Conservation (phyloP, 2,113 vertebrate species). For the Malaclemys terrapin region DNA sequence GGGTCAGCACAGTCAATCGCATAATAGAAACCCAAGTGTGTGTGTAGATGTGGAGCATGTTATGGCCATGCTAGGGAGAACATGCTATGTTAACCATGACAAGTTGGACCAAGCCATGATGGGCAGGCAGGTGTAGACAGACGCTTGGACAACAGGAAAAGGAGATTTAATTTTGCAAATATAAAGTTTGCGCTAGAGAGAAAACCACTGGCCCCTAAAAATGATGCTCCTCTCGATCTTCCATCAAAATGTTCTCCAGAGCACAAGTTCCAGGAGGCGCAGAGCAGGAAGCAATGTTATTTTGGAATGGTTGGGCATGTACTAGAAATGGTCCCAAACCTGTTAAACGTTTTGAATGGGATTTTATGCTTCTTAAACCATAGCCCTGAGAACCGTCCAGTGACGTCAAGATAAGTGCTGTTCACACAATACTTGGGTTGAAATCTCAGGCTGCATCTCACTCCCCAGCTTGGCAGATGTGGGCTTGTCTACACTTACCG, state of each 20-base stretch:
- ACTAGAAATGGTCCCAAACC: background rate
- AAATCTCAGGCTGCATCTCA: background rate
- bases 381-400: background rate
- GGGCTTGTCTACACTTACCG: background rate
- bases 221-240: background rate
- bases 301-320: background rate
- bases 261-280: background rate
- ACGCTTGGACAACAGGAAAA: background rate
- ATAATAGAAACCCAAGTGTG: background rate
- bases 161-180: background rate
- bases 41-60: background rate
- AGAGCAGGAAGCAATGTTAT: background rate
- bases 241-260: background rate
- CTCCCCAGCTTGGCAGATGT: background rate
- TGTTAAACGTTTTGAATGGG: background rate
- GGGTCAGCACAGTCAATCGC: background rate
- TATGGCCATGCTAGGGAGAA: background rate
- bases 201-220: background rate
- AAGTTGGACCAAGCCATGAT: background rate
- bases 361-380: background rate
- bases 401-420: background rate
- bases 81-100: background rate
- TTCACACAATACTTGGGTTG: background rate
- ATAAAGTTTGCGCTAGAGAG: background rate
- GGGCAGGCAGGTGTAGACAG: background rate